A percentile compares a stretch with the other conserved stretches of the same genome.
Evolutionary conservation across 2,797 vertebrate genomes (phyloP).

Genomic region (Pampus argenteus): DNA sequence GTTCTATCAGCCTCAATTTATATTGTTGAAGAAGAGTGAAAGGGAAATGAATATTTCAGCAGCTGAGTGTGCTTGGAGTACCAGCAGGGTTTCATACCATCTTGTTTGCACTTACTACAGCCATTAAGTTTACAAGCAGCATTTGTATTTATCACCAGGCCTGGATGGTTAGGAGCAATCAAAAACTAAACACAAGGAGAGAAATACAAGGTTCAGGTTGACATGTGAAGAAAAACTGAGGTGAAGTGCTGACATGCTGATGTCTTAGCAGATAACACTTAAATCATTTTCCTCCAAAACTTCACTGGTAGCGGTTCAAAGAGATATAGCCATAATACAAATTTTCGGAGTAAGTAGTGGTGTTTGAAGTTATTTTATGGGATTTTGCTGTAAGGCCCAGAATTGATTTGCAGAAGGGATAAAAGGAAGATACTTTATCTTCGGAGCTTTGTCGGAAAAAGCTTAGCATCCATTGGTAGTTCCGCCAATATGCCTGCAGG

Average conservation of each 20-base stretch:
- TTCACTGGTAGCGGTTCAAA: slow-evolving; percentile 99
- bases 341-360: slow-evolving; percentile 99
- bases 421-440: slow-evolving; percentile 99
- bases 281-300: slow-evolving; percentile 99
- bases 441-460: slow-evolving; percentile 99
- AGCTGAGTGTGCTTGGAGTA: slow-evolving; percentile 66
- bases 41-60: slow-evolving; percentile 82
- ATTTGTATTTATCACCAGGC: slow-evolving; percentile 88
- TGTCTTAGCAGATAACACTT: slow-evolving; percentile 99
- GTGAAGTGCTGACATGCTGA: slow-evolving; percentile 97
- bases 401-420: slow-evolving; percentile 99
- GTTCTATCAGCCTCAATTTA: slow-evolving; percentile 62
- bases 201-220: slow-evolving; percentile 89
- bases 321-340: slow-evolving; percentile 99
- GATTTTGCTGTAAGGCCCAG: slow-evolving; percentile 99
- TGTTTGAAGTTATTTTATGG: slow-evolving; percentile 99
- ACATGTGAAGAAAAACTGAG: slow-evolving; percentile 98
- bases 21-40: slow-evolving; percentile 74
- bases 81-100: slow-evolving; percentile 66
- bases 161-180: slow-evolving; percentile 90
- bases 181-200: slow-evolving; percentile 88
- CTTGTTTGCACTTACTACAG: slow-evolving; percentile 80
- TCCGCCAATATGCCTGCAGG: slow-evolving; percentile 97
- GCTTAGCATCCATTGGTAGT: slow-evolving; percentile 98
- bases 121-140: slow-evolving; percentile 90